Percentiles rank a stretch among this genome's conserved stretches.
Evolutionary conservation across 2,797 vertebrate genomes (phyloP).

Genomic region (Molossus molossus): DNA sequence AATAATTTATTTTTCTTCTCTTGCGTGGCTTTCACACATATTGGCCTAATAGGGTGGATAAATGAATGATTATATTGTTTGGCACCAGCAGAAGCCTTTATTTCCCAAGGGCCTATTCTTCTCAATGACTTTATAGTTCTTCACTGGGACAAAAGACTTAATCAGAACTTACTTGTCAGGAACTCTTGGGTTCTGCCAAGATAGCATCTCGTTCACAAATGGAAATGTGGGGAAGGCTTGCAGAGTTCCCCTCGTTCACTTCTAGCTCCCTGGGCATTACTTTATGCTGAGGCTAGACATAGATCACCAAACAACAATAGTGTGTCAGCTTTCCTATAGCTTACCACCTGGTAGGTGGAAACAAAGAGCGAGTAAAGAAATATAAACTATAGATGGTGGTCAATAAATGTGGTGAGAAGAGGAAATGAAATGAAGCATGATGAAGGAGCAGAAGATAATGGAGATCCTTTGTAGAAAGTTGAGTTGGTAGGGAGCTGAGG

Average conservation of each 20-base stretch:
- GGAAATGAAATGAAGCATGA: not conserved
- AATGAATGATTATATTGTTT: conserved; percentile 65
- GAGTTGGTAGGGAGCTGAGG: not conserved
- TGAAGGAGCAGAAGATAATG: not conserved
- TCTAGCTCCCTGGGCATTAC: not conserved
- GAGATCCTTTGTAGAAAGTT: not conserved
- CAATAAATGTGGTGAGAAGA: not conserved
- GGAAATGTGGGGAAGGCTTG: not conserved
- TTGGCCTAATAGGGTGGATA: conserved; percentile 70
- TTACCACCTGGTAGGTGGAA: not conserved
- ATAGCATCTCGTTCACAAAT: conserved; percentile 24
- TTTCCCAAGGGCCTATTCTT: conserved; percentile 56
- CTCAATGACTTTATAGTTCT: conserved; percentile 59
- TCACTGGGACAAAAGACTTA: conserved; percentile 64
- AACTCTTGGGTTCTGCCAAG: conserved; percentile 63
- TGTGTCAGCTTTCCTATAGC: not conserved
- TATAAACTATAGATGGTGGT: not conserved
- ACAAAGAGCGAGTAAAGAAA: not conserved
- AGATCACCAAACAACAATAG: not conserved
- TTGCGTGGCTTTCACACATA: conserved; percentile 58
- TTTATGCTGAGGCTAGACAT: not conserved
- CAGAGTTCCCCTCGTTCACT: not conserved
- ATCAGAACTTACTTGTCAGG: conserved; percentile 66
- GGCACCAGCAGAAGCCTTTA: conserved; percentile 47
- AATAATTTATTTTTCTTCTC: conserved; percentile 71